Evolutionary conservation across 2,888 invertebrate species (phyloP).

Genomic region (Drosophila diplacantha): DNA sequence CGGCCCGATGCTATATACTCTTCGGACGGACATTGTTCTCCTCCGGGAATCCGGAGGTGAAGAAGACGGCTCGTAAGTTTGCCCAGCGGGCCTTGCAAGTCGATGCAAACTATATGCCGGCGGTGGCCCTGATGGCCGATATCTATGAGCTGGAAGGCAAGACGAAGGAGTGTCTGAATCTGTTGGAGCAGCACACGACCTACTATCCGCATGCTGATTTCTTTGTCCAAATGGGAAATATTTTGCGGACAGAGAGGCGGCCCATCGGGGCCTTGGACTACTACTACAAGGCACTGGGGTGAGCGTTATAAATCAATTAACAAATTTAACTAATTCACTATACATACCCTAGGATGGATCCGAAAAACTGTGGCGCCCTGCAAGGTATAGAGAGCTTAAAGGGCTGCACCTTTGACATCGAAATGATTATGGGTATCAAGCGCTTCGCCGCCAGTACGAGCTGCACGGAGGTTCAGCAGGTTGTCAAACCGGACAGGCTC

Average conservation of each 20-base stretch:
- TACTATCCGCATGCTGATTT: conserved; percentile 73
- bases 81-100: conserved; percentile 85
- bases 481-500: conserved; percentile 72
- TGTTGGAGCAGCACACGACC: conserved; percentile 82
- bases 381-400: not conserved
- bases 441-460: not conserved
- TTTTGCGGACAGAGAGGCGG: conserved; percentile 71
- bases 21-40: conserved; percentile 84
- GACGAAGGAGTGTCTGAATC: conserved; percentile 82
- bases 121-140: conserved; percentile 85
- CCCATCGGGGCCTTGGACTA: conserved; percentile 74
- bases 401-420: not conserved
- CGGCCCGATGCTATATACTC: conserved; percentile 85
- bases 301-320: not conserved
- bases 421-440: not conserved
- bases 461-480: not conserved
- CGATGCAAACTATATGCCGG: conserved; percentile 85
- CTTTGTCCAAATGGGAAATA: conserved; percentile 74
- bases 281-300: conserved; percentile 72
- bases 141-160: conserved; percentile 83
- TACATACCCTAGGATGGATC: not conserved
- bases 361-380: not conserved
- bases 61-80: conserved; percentile 82
- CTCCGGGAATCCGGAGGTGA: conserved; percentile 80
- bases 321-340: not conserved